A percentile compares a stretch with the other conserved stretches of the same genome.
Evolutionary conservation across 2,888 invertebrate genomes (phyloP).

Genomic region (Euproctis similis): DNA sequence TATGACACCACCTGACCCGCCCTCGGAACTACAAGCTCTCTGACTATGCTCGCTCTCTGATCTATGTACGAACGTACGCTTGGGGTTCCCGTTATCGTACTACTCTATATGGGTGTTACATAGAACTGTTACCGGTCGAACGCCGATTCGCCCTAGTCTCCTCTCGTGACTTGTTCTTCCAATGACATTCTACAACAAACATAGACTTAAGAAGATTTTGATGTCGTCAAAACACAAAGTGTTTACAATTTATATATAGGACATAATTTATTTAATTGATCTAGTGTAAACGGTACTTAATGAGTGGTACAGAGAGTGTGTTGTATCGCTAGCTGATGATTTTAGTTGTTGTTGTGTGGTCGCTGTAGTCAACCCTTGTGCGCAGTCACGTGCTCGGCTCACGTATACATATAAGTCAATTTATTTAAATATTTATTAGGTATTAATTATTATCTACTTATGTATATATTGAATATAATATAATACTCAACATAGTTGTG

Average conservation of each 20-base stretch:
- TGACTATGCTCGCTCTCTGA: constrained; percentile 30
- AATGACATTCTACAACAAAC: constrained; percentile 39
- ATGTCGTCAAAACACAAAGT: constrained; percentile 56
- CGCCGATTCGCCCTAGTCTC: constrained; percentile 50
- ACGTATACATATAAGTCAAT: constrained; percentile 52
- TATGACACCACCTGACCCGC: constrained; percentile 78
- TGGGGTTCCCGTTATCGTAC: background rate
- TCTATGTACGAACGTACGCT: constrained; percentile 29
- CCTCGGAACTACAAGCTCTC: constrained; percentile 17
- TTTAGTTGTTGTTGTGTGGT: constrained; percentile 48
- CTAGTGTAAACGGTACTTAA: constrained; percentile 55
- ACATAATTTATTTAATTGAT: constrained; percentile 37
- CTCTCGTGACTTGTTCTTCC: constrained; percentile 55
- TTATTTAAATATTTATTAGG: constrained; percentile 52
- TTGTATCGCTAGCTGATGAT: constrained; percentile 64
- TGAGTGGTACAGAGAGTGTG: constrained; percentile 44
- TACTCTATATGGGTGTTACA: constrained; percentile 10
- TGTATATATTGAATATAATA: constrained; percentile 72
- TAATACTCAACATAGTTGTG: constrained; percentile 76
- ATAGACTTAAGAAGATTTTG: constrained; percentile 31
- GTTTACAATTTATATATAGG: constrained; percentile 43
- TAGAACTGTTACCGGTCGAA: constrained; percentile 27
- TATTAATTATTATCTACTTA: constrained; percentile 58
- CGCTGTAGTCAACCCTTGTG: constrained; percentile 37
- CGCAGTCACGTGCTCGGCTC: constrained; percentile 51